These are phyloP conservation scores for Beaufortia kweichowensis DNA, from an alignment of 2,113 vertebrate genomes.

Conservation along the genomic window DNA sequence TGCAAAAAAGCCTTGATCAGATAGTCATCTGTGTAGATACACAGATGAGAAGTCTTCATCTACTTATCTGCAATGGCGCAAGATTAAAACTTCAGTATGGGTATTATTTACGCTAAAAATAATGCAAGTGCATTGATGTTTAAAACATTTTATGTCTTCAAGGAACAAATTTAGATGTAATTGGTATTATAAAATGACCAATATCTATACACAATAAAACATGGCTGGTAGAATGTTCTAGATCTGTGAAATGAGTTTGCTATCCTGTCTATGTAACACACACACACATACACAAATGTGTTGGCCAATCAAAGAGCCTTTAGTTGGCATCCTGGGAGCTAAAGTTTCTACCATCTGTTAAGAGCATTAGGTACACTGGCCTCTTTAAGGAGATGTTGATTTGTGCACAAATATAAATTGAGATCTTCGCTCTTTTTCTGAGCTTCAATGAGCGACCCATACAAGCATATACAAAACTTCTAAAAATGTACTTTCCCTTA, in stretches of 20 bases:
- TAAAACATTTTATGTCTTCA: background rate
- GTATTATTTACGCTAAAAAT: background rate
- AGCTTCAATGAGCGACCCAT: too few relatives aligned
- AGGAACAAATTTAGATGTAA: background rate
- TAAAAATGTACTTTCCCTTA: too few relatives aligned
- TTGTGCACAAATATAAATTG: background rate
- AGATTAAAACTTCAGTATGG: background rate
- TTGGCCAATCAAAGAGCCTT: slow-evolving; percentile 20
- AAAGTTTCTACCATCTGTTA: slow-evolving; percentile 34
- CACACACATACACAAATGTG: background rate
- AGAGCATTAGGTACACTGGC: slow-evolving; percentile 6
- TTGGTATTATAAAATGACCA: too few relatives aligned
- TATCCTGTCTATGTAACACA: slow-evolving; percentile 5
- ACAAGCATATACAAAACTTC: too few relatives aligned
- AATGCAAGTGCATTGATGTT: too few relatives aligned
- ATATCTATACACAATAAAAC: too few relatives aligned
- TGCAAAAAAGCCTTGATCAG: background rate
- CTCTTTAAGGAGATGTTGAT: background rate
- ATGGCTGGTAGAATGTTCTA: slow-evolving; percentile 1
- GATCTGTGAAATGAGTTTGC: background rate
- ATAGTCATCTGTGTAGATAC: background rate
- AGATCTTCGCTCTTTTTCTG: background rate
- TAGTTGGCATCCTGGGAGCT: slow-evolving; percentile 21
- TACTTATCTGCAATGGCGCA: background rate
- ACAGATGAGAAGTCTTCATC: background rate